phyloP scores from a whole-genome alignment of 2,113 vertebrate genomes.

The Anolis sagrei region DNA sequence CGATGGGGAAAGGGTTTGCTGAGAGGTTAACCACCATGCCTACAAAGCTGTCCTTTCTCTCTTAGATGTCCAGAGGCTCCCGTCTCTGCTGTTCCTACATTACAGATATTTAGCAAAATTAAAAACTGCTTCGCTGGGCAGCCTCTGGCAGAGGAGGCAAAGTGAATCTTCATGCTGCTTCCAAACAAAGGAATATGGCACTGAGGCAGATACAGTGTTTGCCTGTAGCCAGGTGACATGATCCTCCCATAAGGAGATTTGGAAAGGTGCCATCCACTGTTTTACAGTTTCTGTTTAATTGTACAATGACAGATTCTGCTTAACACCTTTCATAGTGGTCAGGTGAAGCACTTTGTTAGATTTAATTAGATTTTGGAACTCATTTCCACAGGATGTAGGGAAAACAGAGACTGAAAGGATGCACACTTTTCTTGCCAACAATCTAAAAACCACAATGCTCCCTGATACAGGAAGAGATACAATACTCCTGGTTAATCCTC shows the following conservation, averaged over 20 bases:
- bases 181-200: constrained; percentile 27
- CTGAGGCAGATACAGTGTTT: constrained; percentile 19
- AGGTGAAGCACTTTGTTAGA: constrained; percentile 10
- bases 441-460: not conserved
- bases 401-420: constrained; percentile 1
- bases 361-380: constrained; percentile 17
- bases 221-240: not conserved
- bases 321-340: constrained; percentile 5
- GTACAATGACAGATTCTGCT: not conserved
- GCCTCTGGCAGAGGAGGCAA: constrained; percentile 45
- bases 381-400: not conserved
- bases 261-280: not conserved
- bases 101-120: constrained; percentile 66
- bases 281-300: constrained; percentile 23
- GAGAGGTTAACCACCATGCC: not conserved
- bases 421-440: not conserved
- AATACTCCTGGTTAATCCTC: not conserved
- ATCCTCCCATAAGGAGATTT: not conserved
- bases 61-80: constrained; percentile 34
- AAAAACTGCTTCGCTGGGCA: constrained; percentile 55
- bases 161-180: constrained; percentile 27
- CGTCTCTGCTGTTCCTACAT: constrained; percentile 40
- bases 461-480: not conserved
- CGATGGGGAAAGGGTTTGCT: not conserved
- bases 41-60: not conserved